Evolutionary conservation across 2,113 vertebrate genomes (phyloP).

Genomic region (Tachycineta bicolor): DNA sequence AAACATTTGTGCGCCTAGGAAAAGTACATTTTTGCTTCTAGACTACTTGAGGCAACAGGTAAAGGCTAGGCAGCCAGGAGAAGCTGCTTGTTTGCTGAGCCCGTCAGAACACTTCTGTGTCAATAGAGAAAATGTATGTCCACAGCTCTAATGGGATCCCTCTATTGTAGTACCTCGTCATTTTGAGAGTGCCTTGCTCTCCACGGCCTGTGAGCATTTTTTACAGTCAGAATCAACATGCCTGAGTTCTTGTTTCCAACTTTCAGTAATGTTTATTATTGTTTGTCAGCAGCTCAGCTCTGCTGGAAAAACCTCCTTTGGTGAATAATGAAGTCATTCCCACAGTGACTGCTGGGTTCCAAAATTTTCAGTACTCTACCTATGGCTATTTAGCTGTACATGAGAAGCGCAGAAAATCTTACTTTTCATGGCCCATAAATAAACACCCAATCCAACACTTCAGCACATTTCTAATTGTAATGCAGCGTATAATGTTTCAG

Average conservation of each 20-base stretch:
- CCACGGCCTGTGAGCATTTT: constrained; percentile 3
- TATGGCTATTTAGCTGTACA: constrained; percentile 65
- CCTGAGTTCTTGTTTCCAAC: constrained; percentile 51
- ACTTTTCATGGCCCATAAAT: constrained; percentile 71
- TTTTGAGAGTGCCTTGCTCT: constrained; percentile 21
- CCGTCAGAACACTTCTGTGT: constrained; percentile 30
- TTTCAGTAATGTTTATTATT: constrained; percentile 54
- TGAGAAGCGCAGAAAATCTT: constrained; percentile 48
- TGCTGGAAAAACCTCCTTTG: constrained; percentile 49
- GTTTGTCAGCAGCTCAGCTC: constrained; percentile 59
- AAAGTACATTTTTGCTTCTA: constrained; percentile 24
- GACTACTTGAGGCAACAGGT: constrained; percentile 13
- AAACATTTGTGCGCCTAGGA: not conserved
- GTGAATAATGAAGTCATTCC: constrained; percentile 63
- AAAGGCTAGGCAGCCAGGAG: not conserved
- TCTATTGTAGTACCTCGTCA: constrained; percentile 28
- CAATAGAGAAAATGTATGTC: constrained; percentile 54
- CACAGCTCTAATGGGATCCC: constrained; percentile 47
- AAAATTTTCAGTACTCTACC: constrained; percentile 65
- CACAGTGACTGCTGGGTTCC: constrained; percentile 60
- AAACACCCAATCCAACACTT: constrained; percentile 65
- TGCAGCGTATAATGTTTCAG: constrained; percentile 56
- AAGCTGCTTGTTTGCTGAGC: constrained; percentile 30
- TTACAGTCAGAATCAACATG: constrained; percentile 42
- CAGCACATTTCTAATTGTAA: constrained; percentile 76